Base-by-base conservation (phyloP, 2,888 invertebrate genomes). In the Drosophila anceps region DNA sequence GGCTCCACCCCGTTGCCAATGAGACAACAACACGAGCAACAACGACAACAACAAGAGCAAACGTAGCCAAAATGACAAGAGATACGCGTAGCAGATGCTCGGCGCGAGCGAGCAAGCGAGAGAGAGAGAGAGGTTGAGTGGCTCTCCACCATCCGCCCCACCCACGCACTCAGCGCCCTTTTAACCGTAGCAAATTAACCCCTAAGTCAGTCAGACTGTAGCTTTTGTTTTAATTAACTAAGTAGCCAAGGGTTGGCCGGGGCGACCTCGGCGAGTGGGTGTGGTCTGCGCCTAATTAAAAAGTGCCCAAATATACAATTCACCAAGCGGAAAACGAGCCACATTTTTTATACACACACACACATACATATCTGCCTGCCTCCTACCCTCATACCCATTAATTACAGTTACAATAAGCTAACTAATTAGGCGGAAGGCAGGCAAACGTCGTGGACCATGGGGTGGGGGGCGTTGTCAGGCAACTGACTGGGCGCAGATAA, bases 391-490 rank as follows among this genome's bases (percentile, higher is more conserved):
- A 18, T 20, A 4, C 37, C 48, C 76, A 85, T 92, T 92, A 92
- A 93, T 92, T 92, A 92, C 92, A 92, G 90, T 92, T 91, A 92
- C 91, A 92, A 93, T 92, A 92, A 92, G 91, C 90, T 90, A 91
- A 89, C 91, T 92, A 92, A 92, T 92, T 92, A 92, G 84, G 77
- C 87, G 69, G 65, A 67, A 77, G 35, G 13, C 18, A 13, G 9
- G 12, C 15, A 20, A 33, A 24, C 13, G 2, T 13, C 6, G 20
- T 20, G 1, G n/a, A n/a, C n/a, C n/a, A n/a, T n/a, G n/a, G n/a
- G n/a, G n/a, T 24, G 24, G n/a, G 8, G n/a, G 12, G 15, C 54
- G 39, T 63, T 64, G 75, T 78, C 50, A 70, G 81, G 83, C 81
- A 85, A 74, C 75, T 9, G 35, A 69, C 68, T 57, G 63, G 63